Evolutionary conservation across 2,797 vertebrate genomes (phyloP).

Genomic region (Platalea minor): DNA sequence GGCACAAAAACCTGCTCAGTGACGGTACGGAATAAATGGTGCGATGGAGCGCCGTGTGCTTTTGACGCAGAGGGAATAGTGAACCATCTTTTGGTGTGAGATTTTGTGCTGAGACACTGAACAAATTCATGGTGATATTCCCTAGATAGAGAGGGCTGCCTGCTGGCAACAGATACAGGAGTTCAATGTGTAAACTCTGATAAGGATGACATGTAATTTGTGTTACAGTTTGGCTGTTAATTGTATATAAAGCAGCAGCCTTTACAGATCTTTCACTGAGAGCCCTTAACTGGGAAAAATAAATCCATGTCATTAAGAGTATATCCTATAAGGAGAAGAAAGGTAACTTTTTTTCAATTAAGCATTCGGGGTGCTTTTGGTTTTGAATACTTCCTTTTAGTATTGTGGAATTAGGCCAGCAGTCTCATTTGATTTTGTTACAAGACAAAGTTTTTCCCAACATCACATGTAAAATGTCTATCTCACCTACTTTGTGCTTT

Average conservation of each 20-base stretch:
- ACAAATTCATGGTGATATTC: slow-evolving; percentile 73
- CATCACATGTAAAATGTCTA: not conserved
- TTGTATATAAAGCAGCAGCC: slow-evolving; percentile 72
- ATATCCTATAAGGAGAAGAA: not conserved
- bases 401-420: not conserved
- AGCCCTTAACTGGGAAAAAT: slow-evolving; percentile 59
- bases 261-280: slow-evolving; percentile 61
- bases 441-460: not conserved
- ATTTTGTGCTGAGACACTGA: slow-evolving; percentile 56
- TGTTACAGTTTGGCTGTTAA: slow-evolving; percentile 77
- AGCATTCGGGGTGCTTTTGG: not conserved
- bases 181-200: slow-evolving; percentile 80
- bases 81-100: slow-evolving; percentile 42
- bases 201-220: slow-evolving; percentile 79
- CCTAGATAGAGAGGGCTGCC: slow-evolving; percentile 66
- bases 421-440: not conserved
- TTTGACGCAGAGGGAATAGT: not conserved
- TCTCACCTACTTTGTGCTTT: not conserved
- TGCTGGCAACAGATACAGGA: slow-evolving; percentile 77
- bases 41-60: not conserved
- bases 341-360: slow-evolving; percentile 18
- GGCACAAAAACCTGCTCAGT: not conserved
- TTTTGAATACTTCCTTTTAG: not conserved
- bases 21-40: not conserved
- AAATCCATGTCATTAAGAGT: slow-evolving; percentile 43